Conservation (phyloP, 2,113 vertebrate genomes). For the Corythornis vintsioides region DNA sequence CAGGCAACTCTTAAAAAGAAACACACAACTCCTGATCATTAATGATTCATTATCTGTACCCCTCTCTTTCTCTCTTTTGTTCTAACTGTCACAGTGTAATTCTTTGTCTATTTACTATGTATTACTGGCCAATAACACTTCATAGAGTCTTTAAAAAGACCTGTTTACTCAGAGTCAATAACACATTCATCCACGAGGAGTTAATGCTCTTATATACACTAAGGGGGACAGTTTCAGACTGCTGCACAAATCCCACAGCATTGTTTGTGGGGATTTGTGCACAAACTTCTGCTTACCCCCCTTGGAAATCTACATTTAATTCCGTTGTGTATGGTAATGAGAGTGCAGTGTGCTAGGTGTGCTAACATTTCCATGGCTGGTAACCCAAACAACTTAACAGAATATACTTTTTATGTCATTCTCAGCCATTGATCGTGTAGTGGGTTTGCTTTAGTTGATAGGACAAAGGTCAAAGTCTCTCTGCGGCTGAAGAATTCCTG, state of each 20-base stretch:
- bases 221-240: conserved; percentile 12
- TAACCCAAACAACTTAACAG: not conserved
- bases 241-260: conserved; percentile 40
- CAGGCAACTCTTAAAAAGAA: not conserved
- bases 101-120: conserved; percentile 43
- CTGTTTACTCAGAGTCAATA: conserved; percentile 66
- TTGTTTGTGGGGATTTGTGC: conserved; percentile 22
- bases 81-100: conserved; percentile 37
- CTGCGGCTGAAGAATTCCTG: not conserved
- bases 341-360: not conserved
- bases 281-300: not conserved
- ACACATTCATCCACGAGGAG: conserved; percentile 36
- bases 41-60: conserved; percentile 61
- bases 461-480: not conserved
- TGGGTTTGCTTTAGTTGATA: not conserved
- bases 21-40: conserved; percentile 18
- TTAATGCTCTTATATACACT: conserved; percentile 38
- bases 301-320: conserved; percentile 40
- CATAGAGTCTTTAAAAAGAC: conserved; percentile 31
- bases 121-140: conserved; percentile 35
- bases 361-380: not conserved
- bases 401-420: not conserved
- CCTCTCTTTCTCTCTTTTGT: conserved; percentile 34
- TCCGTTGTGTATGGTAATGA: not conserved
- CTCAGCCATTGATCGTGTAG: not conserved